A percentile compares a stretch with the other conserved stretches of the same genome.
These are phyloP conservation scores for Microchirus variegatus DNA, from an alignment of 2,797 vertebrate species.

Conservation along the genomic window DNA sequence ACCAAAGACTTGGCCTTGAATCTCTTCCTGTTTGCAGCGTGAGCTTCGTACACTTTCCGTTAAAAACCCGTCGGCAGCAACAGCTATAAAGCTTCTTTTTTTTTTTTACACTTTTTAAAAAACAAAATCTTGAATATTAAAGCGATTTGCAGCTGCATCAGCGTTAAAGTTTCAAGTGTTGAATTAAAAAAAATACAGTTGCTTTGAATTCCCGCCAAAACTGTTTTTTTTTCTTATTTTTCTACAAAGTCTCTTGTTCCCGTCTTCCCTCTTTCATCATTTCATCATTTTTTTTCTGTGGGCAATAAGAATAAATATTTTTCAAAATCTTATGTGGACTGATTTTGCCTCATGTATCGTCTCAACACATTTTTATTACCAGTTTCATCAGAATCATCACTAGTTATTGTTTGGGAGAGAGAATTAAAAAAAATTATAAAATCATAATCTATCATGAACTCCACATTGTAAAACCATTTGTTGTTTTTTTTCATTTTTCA, in stretches of 20 bases:
- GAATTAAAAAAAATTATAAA: too few species aligned
- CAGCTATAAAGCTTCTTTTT: constrained; percentile 15
- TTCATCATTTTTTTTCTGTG: constrained; percentile 68
- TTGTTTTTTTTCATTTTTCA: too few species aligned
- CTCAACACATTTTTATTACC: too few species aligned
- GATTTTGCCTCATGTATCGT: constrained; percentile 14
- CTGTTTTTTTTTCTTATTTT: constrained; percentile 58
- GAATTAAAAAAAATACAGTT: constrained; percentile 39
- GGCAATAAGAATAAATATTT: constrained; percentile 79
- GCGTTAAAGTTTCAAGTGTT: constrained; percentile 24
- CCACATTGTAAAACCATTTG: too few species aligned
- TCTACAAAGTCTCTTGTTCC: constrained; percentile 45
- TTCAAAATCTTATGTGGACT: constrained; percentile 55
- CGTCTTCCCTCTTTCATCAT: constrained; percentile 32
- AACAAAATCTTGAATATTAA: constrained; percentile 11
- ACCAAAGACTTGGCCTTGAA: constrained; percentile 52
- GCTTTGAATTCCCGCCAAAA: constrained; percentile 26
- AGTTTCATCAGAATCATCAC: too few species aligned
- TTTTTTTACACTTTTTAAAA: constrained; percentile 19
- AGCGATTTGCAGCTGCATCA: constrained; percentile 1
- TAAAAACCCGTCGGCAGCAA: not conserved
- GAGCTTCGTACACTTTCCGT: constrained; percentile 18
- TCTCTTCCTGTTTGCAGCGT: constrained; percentile 10
- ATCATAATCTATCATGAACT: too few species aligned
- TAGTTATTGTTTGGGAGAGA: too few species aligned